Conservation (phyloP, 2,113 vertebrate genomes). For the Saccopteryx bilineata region DNA sequence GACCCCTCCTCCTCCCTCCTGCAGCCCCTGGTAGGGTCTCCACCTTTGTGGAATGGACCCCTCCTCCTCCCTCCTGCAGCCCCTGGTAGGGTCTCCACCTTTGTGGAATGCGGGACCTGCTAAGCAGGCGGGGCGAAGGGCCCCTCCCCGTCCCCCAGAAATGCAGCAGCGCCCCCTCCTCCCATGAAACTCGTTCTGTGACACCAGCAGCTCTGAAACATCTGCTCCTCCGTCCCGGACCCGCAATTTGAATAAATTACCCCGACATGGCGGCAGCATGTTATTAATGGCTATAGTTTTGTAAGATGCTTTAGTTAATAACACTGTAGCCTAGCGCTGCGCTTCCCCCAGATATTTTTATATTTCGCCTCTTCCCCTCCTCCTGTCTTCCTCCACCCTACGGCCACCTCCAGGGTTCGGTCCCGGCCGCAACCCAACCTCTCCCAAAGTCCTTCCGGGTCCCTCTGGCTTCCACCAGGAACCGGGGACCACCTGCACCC, state of each 20-base stretch:
- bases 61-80: no score
- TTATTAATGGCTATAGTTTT: constrained; percentile 90
- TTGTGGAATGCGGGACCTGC: constrained; percentile 67
- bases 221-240: constrained; percentile 89
- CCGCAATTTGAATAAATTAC: constrained; percentile 92
- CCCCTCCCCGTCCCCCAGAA: constrained; percentile 28
- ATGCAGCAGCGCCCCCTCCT: constrained; percentile 69
- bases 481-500: constrained; percentile 60
- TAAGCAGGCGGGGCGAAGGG: background rate
- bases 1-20: background rate
- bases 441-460: background rate
- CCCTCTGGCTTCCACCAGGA: background rate
- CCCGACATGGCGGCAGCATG: constrained; percentile 86
- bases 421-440: background rate
- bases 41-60: constrained; percentile 59
- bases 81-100: constrained; percentile 17
- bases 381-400: constrained; percentile 3
- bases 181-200: constrained; percentile 86
- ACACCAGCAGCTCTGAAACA: constrained; percentile 88
- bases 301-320: constrained; percentile 89
- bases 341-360: constrained; percentile 82
- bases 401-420: background rate
- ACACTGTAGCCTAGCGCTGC: constrained; percentile 82
- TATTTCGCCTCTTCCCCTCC: constrained; percentile 77
- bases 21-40: background rate